Base-by-base conservation (phyloP, 2,113 vertebrate genomes). In the Cathartes aura region DNA sequence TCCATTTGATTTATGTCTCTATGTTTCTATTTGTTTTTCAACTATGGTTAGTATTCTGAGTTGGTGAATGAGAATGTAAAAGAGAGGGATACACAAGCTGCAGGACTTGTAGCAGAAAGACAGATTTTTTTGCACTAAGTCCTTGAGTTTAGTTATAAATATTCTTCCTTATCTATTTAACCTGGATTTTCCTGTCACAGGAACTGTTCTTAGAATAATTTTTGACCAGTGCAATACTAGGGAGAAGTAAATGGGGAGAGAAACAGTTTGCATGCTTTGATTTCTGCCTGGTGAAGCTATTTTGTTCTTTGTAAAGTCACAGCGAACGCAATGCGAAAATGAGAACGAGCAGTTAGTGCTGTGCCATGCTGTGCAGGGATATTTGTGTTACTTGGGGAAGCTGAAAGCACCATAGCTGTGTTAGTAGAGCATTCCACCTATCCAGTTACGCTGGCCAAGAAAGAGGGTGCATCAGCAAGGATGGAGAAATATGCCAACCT, bases 181-280 rank as follows among this genome's bases (percentile, higher is more conserved):
- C 40, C 32, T 90, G 43, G 29, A 58, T 74, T 94, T 74, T 73
- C 17, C 62, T 82, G 71, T 70, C 13, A 55, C 10, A 40, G 55
- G n/a, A 72, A 30, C 22, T 45, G 27, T 86, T 87, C 34, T 64
- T 92, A 47, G 76, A 42, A 47, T 50, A 0, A 7, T 60, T 91
- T 91, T 86, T 95, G 66, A 73, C 48, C 24, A 82, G 67, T 80
- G 90, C 85, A 94, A 48, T 92, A 62, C 30, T 50, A 80, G 9
- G n/a, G 79, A 76, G 36, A 40, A 60, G 36, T 20, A 90, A 43
- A 4, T 52, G 34, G 43, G 47, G 34, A 75, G 26, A 47, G 42
- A 66, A 80, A 12, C 53, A 30, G 55, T 34, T 89, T 36, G 30
- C 58, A 30, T 43, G n/a, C 42, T 62, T 36, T n/a, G 24, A 16